Conservation (phyloP, 2,888 invertebrate species). For the Neoitamus cyanurus region DNA sequence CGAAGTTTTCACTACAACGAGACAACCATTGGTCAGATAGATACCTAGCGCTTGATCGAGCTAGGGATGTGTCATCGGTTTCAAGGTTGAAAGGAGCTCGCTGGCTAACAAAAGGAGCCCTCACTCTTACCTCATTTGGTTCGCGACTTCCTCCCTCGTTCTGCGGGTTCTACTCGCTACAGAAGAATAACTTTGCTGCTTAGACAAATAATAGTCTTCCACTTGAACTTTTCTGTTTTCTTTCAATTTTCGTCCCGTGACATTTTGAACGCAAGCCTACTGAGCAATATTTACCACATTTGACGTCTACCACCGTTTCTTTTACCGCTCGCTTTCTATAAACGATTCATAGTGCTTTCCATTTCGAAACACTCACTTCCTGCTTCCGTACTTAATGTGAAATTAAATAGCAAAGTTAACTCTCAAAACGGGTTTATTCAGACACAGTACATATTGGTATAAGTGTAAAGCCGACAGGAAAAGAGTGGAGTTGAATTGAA, state of each 20-base stretch:
- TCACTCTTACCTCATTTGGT: constrained; percentile 48
- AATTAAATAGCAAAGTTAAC: no score
- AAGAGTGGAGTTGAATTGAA: no score
- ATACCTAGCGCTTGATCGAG: neutral
- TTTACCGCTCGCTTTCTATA: neutral
- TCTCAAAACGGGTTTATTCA: no score
- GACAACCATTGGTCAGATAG: neutral
- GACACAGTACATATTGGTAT: no score
- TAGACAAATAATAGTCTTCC: neutral
- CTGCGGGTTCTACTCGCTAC: neutral
- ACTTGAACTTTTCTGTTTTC: constrained; percentile 17
- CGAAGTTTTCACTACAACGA: constrained; percentile 56
- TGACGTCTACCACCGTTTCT: constrained; percentile 10
- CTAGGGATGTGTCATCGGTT: constrained; percentile 4
- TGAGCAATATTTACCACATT: neutral
- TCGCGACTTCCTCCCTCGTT: neutral
- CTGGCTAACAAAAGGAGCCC: neutral
- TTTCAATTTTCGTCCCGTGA: neutral
- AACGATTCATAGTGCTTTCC: neutral
- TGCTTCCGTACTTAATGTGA: neutral
- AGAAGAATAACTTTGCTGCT: neutral
- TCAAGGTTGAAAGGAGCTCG: constrained; percentile 2
- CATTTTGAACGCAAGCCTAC: constrained; percentile 8
- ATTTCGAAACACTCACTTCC: neutral
- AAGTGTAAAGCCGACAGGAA: no score